A percentile compares a stretch with the other conserved stretches of the same genome.
phyloP scores from a whole-genome alignment of 2,797 vertebrate genomes.

The Naso thynnoides region DNA sequence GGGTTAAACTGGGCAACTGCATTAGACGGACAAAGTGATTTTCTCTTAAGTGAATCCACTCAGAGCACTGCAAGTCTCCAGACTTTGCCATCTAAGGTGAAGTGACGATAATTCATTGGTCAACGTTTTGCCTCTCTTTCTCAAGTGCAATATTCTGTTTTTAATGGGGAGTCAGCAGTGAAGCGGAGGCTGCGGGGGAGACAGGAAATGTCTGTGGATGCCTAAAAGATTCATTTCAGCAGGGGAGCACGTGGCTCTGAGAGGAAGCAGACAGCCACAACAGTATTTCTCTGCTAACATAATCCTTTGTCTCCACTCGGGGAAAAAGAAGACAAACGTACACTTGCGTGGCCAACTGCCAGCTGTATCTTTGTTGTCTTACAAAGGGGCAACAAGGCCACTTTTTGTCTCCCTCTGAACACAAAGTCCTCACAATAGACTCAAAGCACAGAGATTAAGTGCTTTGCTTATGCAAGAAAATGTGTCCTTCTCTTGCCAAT shows the following conservation, averaged over 20 bases:
- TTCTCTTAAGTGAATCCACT: slow-evolving; percentile 55
- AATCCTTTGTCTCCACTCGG: slow-evolving; percentile 32
- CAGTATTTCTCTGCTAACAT: slow-evolving; percentile 14
- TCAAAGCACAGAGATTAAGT: slow-evolving; percentile 38
- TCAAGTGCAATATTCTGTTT: slow-evolving; percentile 24
- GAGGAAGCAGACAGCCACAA: slow-evolving; percentile 8
- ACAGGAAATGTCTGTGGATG: slow-evolving; percentile 20
- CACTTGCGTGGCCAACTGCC: slow-evolving; percentile 23
- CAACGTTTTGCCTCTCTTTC: slow-evolving; percentile 33
- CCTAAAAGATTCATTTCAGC: slow-evolving; percentile 28
- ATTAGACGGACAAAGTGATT: slow-evolving; percentile 52
- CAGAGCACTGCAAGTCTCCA: slow-evolving; percentile 23
- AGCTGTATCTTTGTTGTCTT: slow-evolving; percentile 37
- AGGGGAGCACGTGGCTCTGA: background rate
- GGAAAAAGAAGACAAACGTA: slow-evolving; percentile 4
- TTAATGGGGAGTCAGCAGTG: slow-evolving; percentile 18
- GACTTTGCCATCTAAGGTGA: slow-evolving; percentile 22
- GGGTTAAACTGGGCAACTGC: slow-evolving; percentile 72
- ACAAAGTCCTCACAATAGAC: slow-evolving; percentile 18
- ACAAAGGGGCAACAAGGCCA: slow-evolving; percentile 26
- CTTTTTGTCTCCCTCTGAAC: slow-evolving; percentile 34
- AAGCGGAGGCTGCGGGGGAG: background rate
- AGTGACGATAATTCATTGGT: slow-evolving; percentile 24
- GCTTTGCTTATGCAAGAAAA: slow-evolving; percentile 56
- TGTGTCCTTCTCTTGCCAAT: slow-evolving; percentile 30